Percentiles rank a stretch among this genome's conserved stretches.
Evolutionary conservation across 2,113 vertebrate species (phyloP).

Genomic region (Malurus alboscapulatus): DNA sequence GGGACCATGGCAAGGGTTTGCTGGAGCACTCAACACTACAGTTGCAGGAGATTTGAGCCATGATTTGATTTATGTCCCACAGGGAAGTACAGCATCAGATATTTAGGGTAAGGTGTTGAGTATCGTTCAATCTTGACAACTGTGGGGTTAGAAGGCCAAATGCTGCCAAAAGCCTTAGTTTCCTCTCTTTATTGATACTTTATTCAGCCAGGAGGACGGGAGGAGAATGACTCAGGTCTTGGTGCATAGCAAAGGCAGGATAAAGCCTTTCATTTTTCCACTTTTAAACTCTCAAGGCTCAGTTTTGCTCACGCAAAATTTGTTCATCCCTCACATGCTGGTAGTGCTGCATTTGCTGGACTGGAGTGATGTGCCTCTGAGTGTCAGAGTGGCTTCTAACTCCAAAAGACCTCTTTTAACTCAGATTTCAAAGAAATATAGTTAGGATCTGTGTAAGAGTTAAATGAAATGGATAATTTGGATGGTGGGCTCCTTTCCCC

Average conservation of each 20-base stretch:
- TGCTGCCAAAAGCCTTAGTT: neutral
- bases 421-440: neutral
- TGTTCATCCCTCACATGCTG: rapidly evolving
- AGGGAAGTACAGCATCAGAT: neutral
- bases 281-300: neutral
- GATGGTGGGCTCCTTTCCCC: neutral
- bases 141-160: neutral
- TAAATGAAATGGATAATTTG: neutral
- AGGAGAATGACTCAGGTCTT: neutral
- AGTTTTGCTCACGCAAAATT: neutral
- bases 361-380: neutral
- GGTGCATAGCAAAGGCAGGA: neutral
- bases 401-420: neutral
- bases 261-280: neutral
- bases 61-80: neutral
- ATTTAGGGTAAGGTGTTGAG: neutral
- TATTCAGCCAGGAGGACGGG: neutral
- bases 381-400: neutral
- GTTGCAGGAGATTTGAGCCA: neutral
- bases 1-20: neutral
- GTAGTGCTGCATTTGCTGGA: neutral
- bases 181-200: neutral
- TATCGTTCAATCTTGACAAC: rapidly evolving
- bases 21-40: neutral
- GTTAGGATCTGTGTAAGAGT: neutral